Evolutionary conservation across 2,113 vertebrate species (phyloP), one percentile per base, ranked within the genome.

Genomic region (Nothobranchius kuhntae): DNA sequence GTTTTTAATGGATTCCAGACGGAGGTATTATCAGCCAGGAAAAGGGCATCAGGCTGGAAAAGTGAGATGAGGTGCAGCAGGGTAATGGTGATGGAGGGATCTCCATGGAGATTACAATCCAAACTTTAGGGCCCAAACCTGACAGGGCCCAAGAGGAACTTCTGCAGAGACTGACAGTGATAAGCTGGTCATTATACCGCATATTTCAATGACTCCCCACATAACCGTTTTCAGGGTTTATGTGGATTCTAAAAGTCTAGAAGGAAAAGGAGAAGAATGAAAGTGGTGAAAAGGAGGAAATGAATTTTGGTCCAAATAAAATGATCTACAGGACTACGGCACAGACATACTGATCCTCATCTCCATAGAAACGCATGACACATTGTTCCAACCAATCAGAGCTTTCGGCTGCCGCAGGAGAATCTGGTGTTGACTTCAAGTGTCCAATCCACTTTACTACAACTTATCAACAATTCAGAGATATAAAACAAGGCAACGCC

Each of bases 151-250:
- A 79, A 71, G 84, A 89, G 80, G 62, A 84, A 81, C 80, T 53
- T 82, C 70, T 82, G 80, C 77, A 82, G 68, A 77, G 80, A 78
- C 67, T 48, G 65, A 35, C 55, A 64, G 53, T 75, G 89, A 91
- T 91, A 89, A 90, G 81, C 67, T 17, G 36, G 82, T 88, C 84
- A 89, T 87, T 87, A 89, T 90, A 85, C 66, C 76, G 73, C 65
- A 81, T 90, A 89, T 80, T 79, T 85, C 72, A 85, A 83, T 84
- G 82, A 89, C 89, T 84, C 86, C 83, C 82, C 35, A 68, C 73
- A 57, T 1, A 65, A 74, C 68, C 77, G 84, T 83, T 68, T 75
- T 77, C 57, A 69, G 60, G 73, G 86, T 83, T 82, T 75, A 79
- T 71, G 58, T 72, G 69, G 64, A 59, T 85, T 81, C 82, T 66